phyloP scores from a whole-genome alignment of 2,113 vertebrate species.

The Genyomyrus donnyi region DNA sequence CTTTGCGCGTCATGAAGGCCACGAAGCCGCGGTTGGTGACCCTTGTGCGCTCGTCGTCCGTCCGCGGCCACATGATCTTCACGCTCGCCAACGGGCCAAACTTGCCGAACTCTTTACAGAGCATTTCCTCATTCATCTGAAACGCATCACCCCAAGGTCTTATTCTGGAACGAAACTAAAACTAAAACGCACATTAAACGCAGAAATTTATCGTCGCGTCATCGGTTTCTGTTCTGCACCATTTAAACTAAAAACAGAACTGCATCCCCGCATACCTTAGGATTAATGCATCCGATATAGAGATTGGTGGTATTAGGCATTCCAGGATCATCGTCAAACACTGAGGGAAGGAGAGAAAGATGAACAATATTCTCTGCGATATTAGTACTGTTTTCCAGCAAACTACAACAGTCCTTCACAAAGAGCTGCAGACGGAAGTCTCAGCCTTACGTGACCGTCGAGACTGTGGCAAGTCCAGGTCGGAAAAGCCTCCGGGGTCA shows the following conservation, averaged over 20 bases:
- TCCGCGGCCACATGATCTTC: constrained; percentile 75
- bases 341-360: constrained; percentile 30
- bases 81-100: constrained; percentile 71
- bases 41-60: constrained; percentile 64
- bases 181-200: neutral
- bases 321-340: constrained; percentile 62
- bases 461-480: constrained; percentile 50
- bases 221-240: neutral
- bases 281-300: constrained; percentile 70
- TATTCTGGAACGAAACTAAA: neutral
- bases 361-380: neutral
- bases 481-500: constrained; percentile 46
- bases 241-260: neutral
- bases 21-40: constrained; percentile 69
- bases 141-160: neutral
- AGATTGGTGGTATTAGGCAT: constrained; percentile 66
- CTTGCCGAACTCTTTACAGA: constrained; percentile 72
- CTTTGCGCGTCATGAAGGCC: constrained; percentile 71
- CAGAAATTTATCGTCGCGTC: neutral
- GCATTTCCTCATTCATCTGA: constrained; percentile 73
- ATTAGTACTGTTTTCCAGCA: neutral
- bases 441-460: constrained; percentile 54
- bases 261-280: constrained; percentile 55
- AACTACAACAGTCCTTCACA: neutral
- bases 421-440: neutral